A percentile compares a stretch with the other conserved stretches of the same genome.
These are phyloP conservation scores for Pyrgus malvae DNA, from an alignment of 2,888 invertebrate species.

Conservation along the genomic window DNA sequence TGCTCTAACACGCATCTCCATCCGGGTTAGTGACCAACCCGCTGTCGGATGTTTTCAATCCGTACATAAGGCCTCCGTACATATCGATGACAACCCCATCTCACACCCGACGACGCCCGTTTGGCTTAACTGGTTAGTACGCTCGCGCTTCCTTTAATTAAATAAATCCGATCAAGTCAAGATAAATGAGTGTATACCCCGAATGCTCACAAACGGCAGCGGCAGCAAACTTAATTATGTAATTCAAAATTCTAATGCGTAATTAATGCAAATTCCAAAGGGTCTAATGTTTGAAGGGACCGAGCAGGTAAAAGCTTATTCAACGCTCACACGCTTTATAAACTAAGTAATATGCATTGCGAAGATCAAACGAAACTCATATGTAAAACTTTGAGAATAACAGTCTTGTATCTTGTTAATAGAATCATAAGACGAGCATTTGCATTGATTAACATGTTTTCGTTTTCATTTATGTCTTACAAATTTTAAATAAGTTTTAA, in stretches of 20 bases:
- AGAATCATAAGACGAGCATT: conserved; percentile 1
- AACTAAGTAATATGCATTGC: conserved; percentile 37
- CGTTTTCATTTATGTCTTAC: not conserved
- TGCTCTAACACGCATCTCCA: no score
- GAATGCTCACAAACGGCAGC: conserved; percentile 40
- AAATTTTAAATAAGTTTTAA: no score
- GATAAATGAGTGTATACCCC: conserved; percentile 7
- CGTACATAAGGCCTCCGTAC: no score
- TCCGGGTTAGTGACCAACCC: no score
- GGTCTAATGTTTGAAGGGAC: conserved; percentile 55
- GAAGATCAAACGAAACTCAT: conserved; percentile 7
- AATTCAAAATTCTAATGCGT: conserved; percentile 62
- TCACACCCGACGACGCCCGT: not conserved
- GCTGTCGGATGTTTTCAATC: no score
- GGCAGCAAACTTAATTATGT: conserved; percentile 57
- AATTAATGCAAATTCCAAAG: conserved; percentile 70
- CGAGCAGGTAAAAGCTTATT: conserved; percentile 60
- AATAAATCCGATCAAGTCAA: not conserved
- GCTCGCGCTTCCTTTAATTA: not conserved
- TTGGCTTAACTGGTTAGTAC: not conserved
- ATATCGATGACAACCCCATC: no score
- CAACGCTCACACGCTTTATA: conserved; percentile 41
- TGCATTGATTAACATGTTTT: not conserved
- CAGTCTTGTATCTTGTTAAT: conserved; percentile 8
- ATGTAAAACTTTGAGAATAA: conserved; percentile 4